phyloP scores from a whole-genome alignment of 2,113 vertebrate genomes.

The Oceanites oceanicus region DNA sequence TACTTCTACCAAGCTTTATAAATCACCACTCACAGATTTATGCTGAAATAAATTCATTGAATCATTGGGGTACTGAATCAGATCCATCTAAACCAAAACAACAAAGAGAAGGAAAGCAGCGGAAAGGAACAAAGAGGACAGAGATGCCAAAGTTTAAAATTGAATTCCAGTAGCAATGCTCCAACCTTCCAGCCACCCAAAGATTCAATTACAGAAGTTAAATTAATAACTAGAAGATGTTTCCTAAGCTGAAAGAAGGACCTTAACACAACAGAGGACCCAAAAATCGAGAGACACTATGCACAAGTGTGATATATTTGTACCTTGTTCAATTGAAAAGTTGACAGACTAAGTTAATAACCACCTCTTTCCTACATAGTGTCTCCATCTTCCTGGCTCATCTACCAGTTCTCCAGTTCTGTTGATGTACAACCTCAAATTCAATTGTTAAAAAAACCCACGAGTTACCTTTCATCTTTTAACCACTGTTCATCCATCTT shows the following conservation, averaged over 20 bases:
- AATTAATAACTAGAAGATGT: background rate
- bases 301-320: background rate
- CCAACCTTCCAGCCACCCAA: background rate
- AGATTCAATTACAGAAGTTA: background rate
- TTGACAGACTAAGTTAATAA: background rate
- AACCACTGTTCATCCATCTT: slow-evolving; percentile 95
- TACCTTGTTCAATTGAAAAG: background rate
- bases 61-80: background rate
- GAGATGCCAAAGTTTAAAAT: background rate
- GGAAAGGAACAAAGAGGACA: background rate
- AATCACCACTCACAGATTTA: background rate
- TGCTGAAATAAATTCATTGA: background rate
- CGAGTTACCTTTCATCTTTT: slow-evolving; percentile 88
- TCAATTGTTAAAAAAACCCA: background rate
- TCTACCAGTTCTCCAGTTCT: background rate
- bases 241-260: background rate
- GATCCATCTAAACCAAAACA: background rate
- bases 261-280: background rate
- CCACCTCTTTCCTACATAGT: background rate
- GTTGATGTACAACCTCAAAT: background rate
- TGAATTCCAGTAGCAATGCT: background rate
- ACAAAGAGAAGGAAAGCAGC: background rate
- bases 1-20: background rate
- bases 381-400: background rate
- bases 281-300: background rate